A percentile compares a stretch with the other conserved stretches of the same genome.
Evolutionary conservation across 2,888 invertebrate species (phyloP).

Genomic region (Himalopsyche kuldschensis): DNA sequence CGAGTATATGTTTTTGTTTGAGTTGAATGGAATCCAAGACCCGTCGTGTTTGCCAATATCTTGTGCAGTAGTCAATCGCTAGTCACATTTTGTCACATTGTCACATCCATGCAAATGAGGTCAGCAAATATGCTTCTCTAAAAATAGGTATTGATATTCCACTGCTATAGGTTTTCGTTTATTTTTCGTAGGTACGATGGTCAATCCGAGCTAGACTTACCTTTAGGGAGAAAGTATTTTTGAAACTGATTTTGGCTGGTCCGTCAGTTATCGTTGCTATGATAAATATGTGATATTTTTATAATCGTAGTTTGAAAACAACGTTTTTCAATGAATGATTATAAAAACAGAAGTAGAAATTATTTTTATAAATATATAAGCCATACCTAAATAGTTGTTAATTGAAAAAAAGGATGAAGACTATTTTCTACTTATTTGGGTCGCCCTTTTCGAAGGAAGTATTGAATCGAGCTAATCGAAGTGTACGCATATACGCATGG

Average conservation of each 20-base stretch:
- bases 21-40: not conserved
- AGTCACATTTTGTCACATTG: constrained; percentile 17
- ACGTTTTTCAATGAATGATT: constrained; percentile 36
- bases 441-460: not conserved
- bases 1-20: not conserved
- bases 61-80: constrained; percentile 13
- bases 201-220: constrained; percentile 28
- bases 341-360: constrained; percentile 36
- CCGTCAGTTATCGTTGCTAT: constrained; percentile 39
- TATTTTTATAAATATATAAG: constrained; percentile 40
- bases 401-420: constrained; percentile 27
- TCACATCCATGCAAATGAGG: constrained; percentile 12
- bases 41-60: constrained; percentile 4
- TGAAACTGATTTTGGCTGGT: constrained; percentile 39
- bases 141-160: constrained; percentile 32
- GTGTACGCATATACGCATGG: not conserved
- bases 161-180: constrained; percentile 30
- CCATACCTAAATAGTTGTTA: constrained; percentile 29
- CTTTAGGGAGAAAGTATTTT: constrained; percentile 37
- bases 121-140: constrained; percentile 24
- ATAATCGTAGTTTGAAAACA: constrained; percentile 38
- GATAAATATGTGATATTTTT: constrained; percentile 40
- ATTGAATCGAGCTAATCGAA: not conserved
- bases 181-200: constrained; percentile 27
- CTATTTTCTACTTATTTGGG: constrained; percentile 9